Evolutionary conservation across 2,113 vertebrate species (phyloP).

Genomic region (Carettochelys insculpta): DNA sequence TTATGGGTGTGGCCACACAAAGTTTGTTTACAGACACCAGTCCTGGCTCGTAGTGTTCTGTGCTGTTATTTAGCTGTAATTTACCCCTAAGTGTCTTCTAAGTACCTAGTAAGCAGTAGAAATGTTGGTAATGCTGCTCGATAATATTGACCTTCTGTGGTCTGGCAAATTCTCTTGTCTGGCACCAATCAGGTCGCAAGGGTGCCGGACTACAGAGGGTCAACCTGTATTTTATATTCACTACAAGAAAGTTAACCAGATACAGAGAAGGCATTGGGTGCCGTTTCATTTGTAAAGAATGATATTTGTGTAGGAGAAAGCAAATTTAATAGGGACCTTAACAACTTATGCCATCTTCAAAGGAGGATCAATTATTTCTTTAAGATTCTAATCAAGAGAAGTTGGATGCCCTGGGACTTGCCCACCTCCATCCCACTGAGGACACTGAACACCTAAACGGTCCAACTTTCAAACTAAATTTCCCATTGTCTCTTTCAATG

Average conservation of each 20-base stretch:
- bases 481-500: not conserved
- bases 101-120: too few relatives aligned
- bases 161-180: too few relatives aligned
- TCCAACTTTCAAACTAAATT: not conserved
- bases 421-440: not conserved
- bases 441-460: not conserved
- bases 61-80: too few relatives aligned
- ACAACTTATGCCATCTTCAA: not conserved
- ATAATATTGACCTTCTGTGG: too few relatives aligned
- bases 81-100: too few relatives aligned
- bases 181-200: too few relatives aligned
- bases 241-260: not conserved
- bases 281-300: not conserved
- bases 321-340: not conserved
- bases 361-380: not conserved
- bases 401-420: not conserved
- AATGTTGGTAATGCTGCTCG: too few relatives aligned
- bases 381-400: not conserved
- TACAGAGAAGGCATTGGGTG: not conserved
- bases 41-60: too few relatives aligned
- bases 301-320: not conserved
- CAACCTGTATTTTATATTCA: not conserved
- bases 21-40: too few relatives aligned
- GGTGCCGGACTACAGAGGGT: too few relatives aligned
- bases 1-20: too few relatives aligned